Evolutionary conservation across 2,888 invertebrate species (phyloP).

Genomic region (Chymomyza procnemis): DNA sequence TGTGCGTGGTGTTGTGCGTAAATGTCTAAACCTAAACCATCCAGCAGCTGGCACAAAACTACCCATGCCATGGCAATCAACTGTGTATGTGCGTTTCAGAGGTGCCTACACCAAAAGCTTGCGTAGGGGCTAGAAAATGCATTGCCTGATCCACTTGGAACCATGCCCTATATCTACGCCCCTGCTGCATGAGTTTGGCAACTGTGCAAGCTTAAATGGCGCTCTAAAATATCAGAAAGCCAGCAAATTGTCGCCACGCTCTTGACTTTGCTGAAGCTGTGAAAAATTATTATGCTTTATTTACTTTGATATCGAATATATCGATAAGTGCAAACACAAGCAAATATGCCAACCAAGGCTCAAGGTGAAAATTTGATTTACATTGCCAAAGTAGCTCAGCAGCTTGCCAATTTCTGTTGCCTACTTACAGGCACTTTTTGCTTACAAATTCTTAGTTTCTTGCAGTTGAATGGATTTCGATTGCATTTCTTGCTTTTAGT

Average conservation of each 20-base stretch:
- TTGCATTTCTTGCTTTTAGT: background rate
- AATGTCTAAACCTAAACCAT: background rate
- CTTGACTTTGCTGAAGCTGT: background rate
- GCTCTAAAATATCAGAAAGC: conserved; percentile 27
- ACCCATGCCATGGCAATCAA: background rate
- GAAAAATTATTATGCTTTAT: background rate
- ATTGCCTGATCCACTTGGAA: too few species aligned
- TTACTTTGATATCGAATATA: background rate
- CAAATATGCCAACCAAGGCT: background rate
- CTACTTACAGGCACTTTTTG: background rate
- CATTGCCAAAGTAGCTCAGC: background rate
- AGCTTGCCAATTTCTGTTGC: background rate
- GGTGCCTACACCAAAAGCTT: too few species aligned
- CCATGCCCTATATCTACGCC: too few species aligned
- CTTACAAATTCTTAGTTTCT: background rate
- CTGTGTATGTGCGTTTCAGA: conserved; percentile 10
- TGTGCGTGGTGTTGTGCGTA: conserved; percentile 23
- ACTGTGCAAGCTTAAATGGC: background rate
- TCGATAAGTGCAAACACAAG: background rate
- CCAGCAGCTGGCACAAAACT: background rate
- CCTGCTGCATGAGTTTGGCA: background rate
- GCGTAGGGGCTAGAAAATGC: too few species aligned
- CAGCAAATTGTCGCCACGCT: background rate
- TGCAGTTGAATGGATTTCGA: background rate
- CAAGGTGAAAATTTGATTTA: background rate